Percentiles rank a stretch among this genome's conserved stretches.
Evolutionary conservation across 2,888 invertebrate genomes (phyloP).

Genomic region (Archips crataeganus): DNA sequence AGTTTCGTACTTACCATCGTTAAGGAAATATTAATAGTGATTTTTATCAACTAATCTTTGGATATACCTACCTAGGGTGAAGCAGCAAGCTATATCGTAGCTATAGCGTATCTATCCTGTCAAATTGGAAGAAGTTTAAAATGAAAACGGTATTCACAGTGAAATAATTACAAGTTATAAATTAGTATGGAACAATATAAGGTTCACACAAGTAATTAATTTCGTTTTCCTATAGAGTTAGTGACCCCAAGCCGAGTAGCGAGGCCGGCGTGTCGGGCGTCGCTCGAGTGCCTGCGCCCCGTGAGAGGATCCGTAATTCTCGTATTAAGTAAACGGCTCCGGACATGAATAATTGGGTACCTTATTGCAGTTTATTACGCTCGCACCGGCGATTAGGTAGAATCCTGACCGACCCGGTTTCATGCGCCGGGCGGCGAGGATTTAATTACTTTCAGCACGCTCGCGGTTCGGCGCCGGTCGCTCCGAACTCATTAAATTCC

Average conservation of each 20-base stretch:
- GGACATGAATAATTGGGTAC: slow-evolving; percentile 21
- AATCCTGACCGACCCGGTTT: slow-evolving; percentile 17
- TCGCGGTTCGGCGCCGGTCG: slow-evolving; percentile 18
- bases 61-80: no score
- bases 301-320: not conserved
- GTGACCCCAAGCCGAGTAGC: no score
- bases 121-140: no score
- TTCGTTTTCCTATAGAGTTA: not conserved
- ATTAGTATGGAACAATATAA: no score
- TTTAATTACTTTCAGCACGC: slow-evolving; percentile 29
- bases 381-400: slow-evolving; percentile 23
- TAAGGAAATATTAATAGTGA: no score
- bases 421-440: slow-evolving; percentile 10
- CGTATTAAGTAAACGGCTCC: slow-evolving; percentile 15
- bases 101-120: no score
- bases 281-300: not conserved
- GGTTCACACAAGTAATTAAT: not conserved
- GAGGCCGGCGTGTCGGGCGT: no score
- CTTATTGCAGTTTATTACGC: slow-evolving; percentile 15
- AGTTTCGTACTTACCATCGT: no score
- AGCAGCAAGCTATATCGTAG: no score
- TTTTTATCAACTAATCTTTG: no score
- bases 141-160: no score
- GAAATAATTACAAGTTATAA: no score
- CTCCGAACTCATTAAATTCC: slow-evolving; percentile 37